Base-by-base conservation (phyloP, 2,113 vertebrate species). In the Arenaria interpres region DNA sequence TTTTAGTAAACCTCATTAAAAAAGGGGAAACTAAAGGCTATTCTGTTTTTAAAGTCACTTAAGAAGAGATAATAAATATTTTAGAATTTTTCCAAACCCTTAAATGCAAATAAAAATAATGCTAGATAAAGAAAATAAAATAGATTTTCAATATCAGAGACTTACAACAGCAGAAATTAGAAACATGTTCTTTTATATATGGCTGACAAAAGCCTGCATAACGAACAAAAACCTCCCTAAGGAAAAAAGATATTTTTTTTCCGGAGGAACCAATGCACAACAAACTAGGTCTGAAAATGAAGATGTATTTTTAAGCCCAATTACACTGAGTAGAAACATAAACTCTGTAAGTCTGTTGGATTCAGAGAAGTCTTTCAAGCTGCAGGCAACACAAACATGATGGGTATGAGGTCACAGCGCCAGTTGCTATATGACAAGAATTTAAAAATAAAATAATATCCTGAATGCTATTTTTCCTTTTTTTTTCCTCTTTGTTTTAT, bases 301-400 rank as follows among this genome's bases (percentile, higher is more conserved):
- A 94, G 79, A 92, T 82, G 13, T 63, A 86, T 93, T 82, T 24
- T 78, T 89, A 30, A 95, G 23, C 62, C 20, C 30, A 93, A 66
- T 90, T 96, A 79, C 27, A 72, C 24, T 68, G 66, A 94, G 37
- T 27, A 68, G 24, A 89, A 91, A 94, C 43, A 88, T 94, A 96
- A 88, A 88, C 12, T 39, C 74, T 87, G 39, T 46, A 68, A 46
- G 10, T 68, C 64, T 94, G 81, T 89, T 81, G 90, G 21, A 86
- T 92, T 90, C 85, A 63, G 41, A 95, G n/a, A 92, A 68, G 17
- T 46, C 22, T 91, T 79, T 89, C 73, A 84, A 30, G 32, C 32
- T 19, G 13, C 18, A 79, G 45, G 45, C 28, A 54, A 43, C 18
- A 41, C 8, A 92, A 81, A 43, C 14, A 69, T 6, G 54, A 86